Evolutionary conservation across 1,140 invertebrate genomes (phyloP), one percentile per base, ranked within the genome.

Genomic region (Dinothrombium tinctorium): DNA sequence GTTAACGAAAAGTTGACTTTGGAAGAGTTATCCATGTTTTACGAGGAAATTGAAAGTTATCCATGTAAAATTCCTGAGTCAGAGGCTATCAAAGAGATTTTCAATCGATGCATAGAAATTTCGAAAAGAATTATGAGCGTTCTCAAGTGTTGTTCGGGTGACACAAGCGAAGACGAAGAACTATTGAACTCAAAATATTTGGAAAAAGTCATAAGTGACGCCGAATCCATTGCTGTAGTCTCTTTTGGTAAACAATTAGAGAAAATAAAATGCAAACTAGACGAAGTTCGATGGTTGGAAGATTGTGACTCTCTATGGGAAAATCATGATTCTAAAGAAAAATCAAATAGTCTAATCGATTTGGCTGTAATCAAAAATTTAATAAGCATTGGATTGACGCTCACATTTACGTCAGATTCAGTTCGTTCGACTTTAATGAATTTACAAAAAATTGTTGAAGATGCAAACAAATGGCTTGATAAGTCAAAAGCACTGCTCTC

Each of bases 1-100:
- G 29, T 14, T 20, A 41, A 41, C 12, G n/a, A 9, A 0, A 40
- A 40, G 52, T 61, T 89, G 9, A 83, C 75, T 3, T 63, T 87
- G 39, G 76, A 83, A 54, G 84, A 92, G 58, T 59, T 94, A 11
- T 73, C 73, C 20, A 57, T 79, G 33, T 89, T 90, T 56, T 74
- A 74, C 43, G 73, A 80, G 35, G 77, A 89, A 64, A 74, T 90
- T 33, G 73, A 76, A 42, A 74, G 73, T 50, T 60, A 90, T 29
- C 76, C 76, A 23, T 87, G 82, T 56, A 72, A 74, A 47, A 67
- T 90, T 21, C 74, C 78, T 40, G 83, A 89, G 61, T 72, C 73
- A 38, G 66, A 59, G 45, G 63, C 64, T 35, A 73, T 79, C 37
- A 80, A 76, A 56, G 78, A 61, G 50, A 43, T 32, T 44, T 33